Base-by-base conservation (phyloP, 2,113 vertebrate species). In the Colaptes auratus region DNA sequence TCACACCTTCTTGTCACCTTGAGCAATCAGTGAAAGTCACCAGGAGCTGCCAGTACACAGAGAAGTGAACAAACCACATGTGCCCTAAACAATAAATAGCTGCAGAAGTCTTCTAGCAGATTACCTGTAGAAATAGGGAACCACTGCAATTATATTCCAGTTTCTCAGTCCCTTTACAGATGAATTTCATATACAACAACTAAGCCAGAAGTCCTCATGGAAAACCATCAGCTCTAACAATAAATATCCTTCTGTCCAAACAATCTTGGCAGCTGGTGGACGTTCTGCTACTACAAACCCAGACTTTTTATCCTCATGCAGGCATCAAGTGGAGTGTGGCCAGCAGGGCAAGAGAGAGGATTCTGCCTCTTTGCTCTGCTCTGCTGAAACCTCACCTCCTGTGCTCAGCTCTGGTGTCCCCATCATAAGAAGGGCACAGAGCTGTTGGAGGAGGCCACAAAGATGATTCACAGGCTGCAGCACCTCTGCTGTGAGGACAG, bases 21-120 rank as follows among this genome's bases (percentile, higher is more conserved):
- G 85, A 88, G 90, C 88, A 91, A 90, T 91, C 95, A 92, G 11
- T 23, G 75, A 77, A 94, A 94, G 87, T 88, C 91, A 93, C 82
- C 91, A 53, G 39, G 75, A 88, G 60, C 30, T 82, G 82, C 73
- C 11, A 4, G 75, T 20, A 75, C 50, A 25, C 36, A 71, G 66
- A 21, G 48, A 86, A 95, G 65, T 86, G 73, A 21, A 36, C 48
- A 67, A 48, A 46, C 64, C 64, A 33, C 58, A 77, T 15, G 8
- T 53, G 33, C 9, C 44, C 70, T 42, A 7, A 15, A 27, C 52
- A 88, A 74, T 20, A 71, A 87, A 80, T 1, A 74, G 46, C 39
- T n/a, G 11, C 36, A 50, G 30, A 71, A 36, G 23, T 10, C 28
- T 80, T 60, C 56, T 9, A 36, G 8, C 17, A 63, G n/a, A 63